Percentiles rank a stretch among this genome's conserved stretches.
These are phyloP conservation scores for Drosophila recens DNA, from an alignment of 2,888 invertebrate species.

Conservation along the genomic window DNA sequence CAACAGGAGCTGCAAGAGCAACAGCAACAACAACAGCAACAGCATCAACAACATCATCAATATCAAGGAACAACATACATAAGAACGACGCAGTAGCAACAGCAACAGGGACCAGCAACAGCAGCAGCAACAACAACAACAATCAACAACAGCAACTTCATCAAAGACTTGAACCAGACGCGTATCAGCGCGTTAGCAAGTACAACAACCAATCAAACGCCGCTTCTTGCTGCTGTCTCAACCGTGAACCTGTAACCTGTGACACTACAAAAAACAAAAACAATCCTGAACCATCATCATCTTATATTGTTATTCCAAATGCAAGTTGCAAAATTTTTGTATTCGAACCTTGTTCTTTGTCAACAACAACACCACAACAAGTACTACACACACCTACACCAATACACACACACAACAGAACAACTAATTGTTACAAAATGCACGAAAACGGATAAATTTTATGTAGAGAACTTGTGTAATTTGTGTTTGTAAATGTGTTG, in stretches of 20 bases:
- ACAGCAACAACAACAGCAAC: conserved; percentile 19
- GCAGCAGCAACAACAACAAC: conserved; percentile 15
- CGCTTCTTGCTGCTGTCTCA: conserved; percentile 11
- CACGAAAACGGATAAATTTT: conserved; percentile 53
- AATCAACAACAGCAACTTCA: conserved; percentile 17
- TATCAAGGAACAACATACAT: conserved; percentile 8
- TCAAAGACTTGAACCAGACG: conserved; percentile 62
- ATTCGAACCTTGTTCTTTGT: conserved; percentile 26
- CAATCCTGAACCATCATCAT: conserved; percentile 21
- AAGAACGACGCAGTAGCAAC: conserved; percentile 1
- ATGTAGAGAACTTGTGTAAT: conserved; percentile 65
- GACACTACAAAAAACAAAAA: background rate
- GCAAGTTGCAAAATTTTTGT: conserved; percentile 44
- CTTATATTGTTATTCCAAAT: conserved; percentile 42
- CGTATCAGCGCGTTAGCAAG: conserved; percentile 71
- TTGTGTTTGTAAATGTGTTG: conserved; percentile 70
- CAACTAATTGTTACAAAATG: conserved; percentile 51
- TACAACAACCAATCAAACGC: conserved; percentile 22
- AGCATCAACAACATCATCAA: conserved; percentile 15
- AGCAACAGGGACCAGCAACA: conserved; percentile 23
- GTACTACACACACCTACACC: conserved; percentile 11
- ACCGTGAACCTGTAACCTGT: conserved; percentile 20
- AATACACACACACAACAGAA: conserved; percentile 22
- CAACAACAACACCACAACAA: conserved; percentile 30
- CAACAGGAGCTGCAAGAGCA: conserved; percentile 30